Evolutionary conservation across 2,797 vertebrate species (phyloP), one percentile per base, ranked within the genome.

Genomic region (Sebastiscus tertius): DNA sequence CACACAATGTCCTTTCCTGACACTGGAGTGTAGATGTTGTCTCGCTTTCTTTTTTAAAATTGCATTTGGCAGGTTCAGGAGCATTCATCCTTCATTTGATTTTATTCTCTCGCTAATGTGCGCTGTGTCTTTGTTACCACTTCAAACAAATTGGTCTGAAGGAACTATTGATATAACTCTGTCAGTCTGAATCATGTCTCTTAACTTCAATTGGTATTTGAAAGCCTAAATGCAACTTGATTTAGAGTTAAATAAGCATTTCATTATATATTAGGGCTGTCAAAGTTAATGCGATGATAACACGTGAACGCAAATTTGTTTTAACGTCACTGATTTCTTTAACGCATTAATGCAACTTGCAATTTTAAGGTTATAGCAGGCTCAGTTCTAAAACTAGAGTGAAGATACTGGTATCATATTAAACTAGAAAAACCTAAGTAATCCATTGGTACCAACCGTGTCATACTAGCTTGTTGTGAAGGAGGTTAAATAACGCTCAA

Each of bases 1-100:
- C 88, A 84, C 54, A 24, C 11, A 52, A 62, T 52, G 82, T 82
- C 84, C 87, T 89, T 78, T 52, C 54, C 61, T 70, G 81, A 85
- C 82, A 69, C 83, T 1, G 33, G 59, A 61, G 70, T 58, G 78
- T n/a, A 58, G 69, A 86, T 80, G 84, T 71, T 36, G 49, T 79
- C 72, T 80, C 36, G 18, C 71, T 77, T 60, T 85, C 73, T 79
- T 77, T 69, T 75, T 49, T 12, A 11, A 87, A 87, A 80, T 70
- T 80, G 63, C 46, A 13, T 87, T 69, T 55, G n/a, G 59, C 75
- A 65, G 72, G 59, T 79, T 80, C 55, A 18, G 22, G 22, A 72
- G 63, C 61, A 24, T 8, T 26, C 33, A 34, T 73, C 80, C 66
- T 42, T 36, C 61, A 20, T 71, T 74, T 81, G 75, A 69, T 87